Base-by-base conservation (phyloP, 1,140 invertebrate genomes). In the Wiebesia pumilae region DNA sequence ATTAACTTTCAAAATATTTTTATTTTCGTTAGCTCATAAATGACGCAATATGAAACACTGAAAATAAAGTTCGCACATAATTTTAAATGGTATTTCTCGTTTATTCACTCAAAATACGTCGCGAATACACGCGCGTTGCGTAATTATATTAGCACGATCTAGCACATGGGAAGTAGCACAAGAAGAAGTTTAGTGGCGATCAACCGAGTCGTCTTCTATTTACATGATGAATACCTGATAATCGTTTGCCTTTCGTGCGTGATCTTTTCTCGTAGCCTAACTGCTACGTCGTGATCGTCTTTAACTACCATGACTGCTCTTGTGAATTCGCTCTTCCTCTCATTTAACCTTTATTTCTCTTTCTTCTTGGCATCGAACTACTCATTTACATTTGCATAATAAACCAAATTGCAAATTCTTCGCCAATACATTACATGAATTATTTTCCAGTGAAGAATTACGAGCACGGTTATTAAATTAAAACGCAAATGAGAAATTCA, bases 131-230 rank as follows among this genome's bases (percentile, higher is more conserved):
- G 67, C 9, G 12, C 7, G 24, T 83, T 75, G 81, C 81, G 69
- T 83, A 33, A 83, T 65, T 30, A 27, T 43, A 79, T 33, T 54
- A 54, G 69, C 51, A 40, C 69, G 9, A 85, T 85, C 38, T 79
- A 12, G 77, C 77, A 71, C 77, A 80, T 80, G 83, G 77, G 83
- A 85, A 85, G 77, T 85, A 40, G 77, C 43, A 67, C 83, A 35
- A 40, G 51, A 84, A 84, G 10, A 16, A 65, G 12, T n/a, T 62
- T 77, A 84, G 38, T n/a, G 7, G 21, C 69, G 33, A 82, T 82
- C 67, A 71, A 82, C 71, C 81, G 40, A 73, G 43, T 73, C 30
- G 1, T n/a, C 67, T 40, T 51, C 19, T 58, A 75, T 75, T 83
- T 83, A 65, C 47, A 83, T 83, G 51, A 75, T 83, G 12, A 7